Evolutionary conservation across 30 jellyfish, hydroid and myxozoan species (phyloP), one percentile per base, ranked within the genome.

Genomic region (Calvadosia cruxmelitensis): DNA sequence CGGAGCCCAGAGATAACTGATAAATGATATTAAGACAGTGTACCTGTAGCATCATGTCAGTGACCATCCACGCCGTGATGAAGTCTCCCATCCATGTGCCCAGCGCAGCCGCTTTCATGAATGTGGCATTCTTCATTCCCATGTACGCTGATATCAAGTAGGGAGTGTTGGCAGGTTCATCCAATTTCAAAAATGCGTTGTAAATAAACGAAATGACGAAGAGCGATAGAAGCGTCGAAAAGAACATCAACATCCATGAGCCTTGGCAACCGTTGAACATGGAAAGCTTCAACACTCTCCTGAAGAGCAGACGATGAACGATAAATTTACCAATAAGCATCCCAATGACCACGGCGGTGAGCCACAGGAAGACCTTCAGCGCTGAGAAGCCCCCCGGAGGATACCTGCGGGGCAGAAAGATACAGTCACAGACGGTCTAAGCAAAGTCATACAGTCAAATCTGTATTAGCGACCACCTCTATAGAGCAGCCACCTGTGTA

Each of bases 31-130:
- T n/a, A n/a, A n/a, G n/a, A n/a, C n/a, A 16, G 32, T 51, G 2
- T 31, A 85, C 96, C 94, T 85, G 96, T 0, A 85, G 74, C 96
- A 85, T 85, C 96, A 85, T 85, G 50, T 85, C 96, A 27, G 96
- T 85, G 23, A 85, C 96, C 96, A 85, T 85, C 96, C 96, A 85
- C n/a, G 96, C 93, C 5, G 96, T 85, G 16, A 85, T 42, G 67
- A 85, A 85, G 33, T 85, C 96, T 26, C 96, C 96, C 92, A 78
- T 70, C 96, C 96, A 85, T 0, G 96, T 85, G 23, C 96, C 96
- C 32, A 85, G 71, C 10, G 96, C 96, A 12, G 96, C 96, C 7
- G 87, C 96, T 52, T 85, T 85, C 94, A 78, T 85, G 67, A 85
- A 85, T 0, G 85, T 70, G 25, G 57, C 76, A 32, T 85, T 85